Evolutionary conservation across 2,888 invertebrate genomes (phyloP), one percentile per base, ranked within the genome.

Genomic region (Helleia helle): DNA sequence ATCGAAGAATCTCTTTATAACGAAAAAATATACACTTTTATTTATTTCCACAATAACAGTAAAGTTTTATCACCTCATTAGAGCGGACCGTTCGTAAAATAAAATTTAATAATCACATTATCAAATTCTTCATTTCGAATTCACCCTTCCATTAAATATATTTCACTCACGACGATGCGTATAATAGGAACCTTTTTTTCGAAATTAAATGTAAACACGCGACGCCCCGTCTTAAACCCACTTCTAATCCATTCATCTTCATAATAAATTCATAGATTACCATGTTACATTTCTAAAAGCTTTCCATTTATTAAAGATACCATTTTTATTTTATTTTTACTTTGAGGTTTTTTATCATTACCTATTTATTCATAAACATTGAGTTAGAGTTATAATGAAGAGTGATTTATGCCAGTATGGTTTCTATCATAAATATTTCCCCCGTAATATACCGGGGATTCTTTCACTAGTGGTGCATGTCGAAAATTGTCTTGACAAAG

Each of bases 391-490:
- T n/a, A n/a, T n/a, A n/a, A n/a, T n/a, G n/a, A n/a, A n/a, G n/a
- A n/a, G n/a, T n/a, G n/a, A n/a, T n/a, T n/a, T n/a, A n/a, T n/a
- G n/a, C n/a, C n/a, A n/a, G 4, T 22, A 3, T 5, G 22, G 15
- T 22, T 2, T 2, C n/a, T 26, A 26, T 7, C 26, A 3, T n/a
- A 8, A 18, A 25, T 25, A 8, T 25, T 3, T 4, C 9, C 26
- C 26, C 8, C 9, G 26, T 9, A 26, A 26, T n/a, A 4, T 3
- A 4, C 9, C 26, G 2, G 2, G 13, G 13, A 57, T 61, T 62
- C 62, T 61, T 56, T 56, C 50, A 52, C 54, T 56, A 63, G 53
- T 62, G 31, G 53, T 62, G 31, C 25, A 26, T 17, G 25, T 26
- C 31, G 25, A 25, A 12, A 29, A 31, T 24, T 18, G 25, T 24